A percentile compares a stretch with the other conserved stretches of the same genome.
Conservation (phyloP, 2,888 invertebrate genomes). For the Scaptomyza polygonia region DNA sequence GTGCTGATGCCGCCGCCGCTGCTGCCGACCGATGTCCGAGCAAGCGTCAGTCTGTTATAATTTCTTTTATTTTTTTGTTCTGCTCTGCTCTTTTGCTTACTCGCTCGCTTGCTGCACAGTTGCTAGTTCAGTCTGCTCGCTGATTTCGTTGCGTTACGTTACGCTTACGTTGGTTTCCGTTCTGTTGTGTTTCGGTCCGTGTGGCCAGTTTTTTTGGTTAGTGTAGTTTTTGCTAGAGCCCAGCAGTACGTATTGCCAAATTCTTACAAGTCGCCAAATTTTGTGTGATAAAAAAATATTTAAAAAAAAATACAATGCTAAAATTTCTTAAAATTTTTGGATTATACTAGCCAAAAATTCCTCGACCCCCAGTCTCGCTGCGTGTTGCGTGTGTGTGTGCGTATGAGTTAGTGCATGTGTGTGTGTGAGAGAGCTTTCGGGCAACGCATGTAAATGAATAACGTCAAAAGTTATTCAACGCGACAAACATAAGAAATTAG, state of each 20-base stretch:
- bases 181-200: conserved; percentile 57
- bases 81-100: conserved; percentile 38
- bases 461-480: conserved; percentile 56
- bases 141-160: conserved; percentile 74
- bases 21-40: conserved; percentile 38
- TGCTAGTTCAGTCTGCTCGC: conserved; percentile 71
- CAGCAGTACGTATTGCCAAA: conserved; percentile 34
- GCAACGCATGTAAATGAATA: conserved; percentile 58
- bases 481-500: conserved; percentile 65
- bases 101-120: conserved; percentile 59
- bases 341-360: conserved; percentile 62
- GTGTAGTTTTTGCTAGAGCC: conserved; percentile 17
- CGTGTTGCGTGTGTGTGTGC: conserved; percentile 15
- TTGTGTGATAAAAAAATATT: conserved; percentile 7
- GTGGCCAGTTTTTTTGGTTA: conserved; percentile 43
- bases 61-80: conserved; percentile 25
- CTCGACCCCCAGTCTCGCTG: conserved; percentile 50
- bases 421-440: conserved; percentile 42
- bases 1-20: not conserved
- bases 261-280: conserved; percentile 29
- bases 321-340: conserved; percentile 39
- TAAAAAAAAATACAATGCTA: not conserved
- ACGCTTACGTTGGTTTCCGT: conserved; percentile 61
- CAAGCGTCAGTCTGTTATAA: conserved; percentile 29
- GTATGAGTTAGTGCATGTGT: conserved; percentile 3